Conservation (phyloP, 2,888 invertebrate genomes). For the Athalia circularis region DNA sequence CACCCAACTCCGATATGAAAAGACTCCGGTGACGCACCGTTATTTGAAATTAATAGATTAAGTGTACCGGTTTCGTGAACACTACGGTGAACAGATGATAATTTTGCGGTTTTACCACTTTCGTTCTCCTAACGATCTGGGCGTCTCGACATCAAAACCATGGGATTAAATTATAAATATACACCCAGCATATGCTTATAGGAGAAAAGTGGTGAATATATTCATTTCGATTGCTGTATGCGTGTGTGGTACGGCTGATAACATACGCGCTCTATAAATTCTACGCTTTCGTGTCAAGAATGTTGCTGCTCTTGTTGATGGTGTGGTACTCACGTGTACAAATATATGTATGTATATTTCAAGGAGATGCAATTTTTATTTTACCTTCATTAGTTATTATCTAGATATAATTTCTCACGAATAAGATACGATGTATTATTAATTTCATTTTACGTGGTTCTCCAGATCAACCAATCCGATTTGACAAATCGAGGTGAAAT, state of each 20-base stretch:
- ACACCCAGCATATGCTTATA: neutral
- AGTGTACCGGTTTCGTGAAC: neutral
- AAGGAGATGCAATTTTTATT: too few species aligned
- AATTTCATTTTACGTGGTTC: neutral
- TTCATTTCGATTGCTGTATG: neutral
- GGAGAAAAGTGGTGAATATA: constrained; percentile 24
- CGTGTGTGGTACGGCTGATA: too few species aligned
- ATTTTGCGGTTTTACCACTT: neutral
- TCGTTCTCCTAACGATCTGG: neutral
- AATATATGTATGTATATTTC: neutral
- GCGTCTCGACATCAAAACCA: neutral
- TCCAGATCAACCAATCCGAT: constrained; percentile 56
- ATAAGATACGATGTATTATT: neutral
- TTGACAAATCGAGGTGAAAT: constrained; percentile 74
- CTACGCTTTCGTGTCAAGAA: constrained; percentile 24
- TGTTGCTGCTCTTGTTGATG: neutral
- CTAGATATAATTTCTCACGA: too few species aligned
- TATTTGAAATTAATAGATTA: neutral
- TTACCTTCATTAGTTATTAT: too few species aligned
- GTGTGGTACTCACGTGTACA: neutral
- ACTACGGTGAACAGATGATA: neutral
- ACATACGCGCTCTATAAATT: constrained; percentile 13
- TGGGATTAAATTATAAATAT: constrained; percentile 3
- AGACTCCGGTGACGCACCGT: too few species aligned
- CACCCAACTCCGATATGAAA: too few species aligned